Conservation (phyloP, 2,113 vertebrate genomes). For the Mastomys natalensis region DNA sequence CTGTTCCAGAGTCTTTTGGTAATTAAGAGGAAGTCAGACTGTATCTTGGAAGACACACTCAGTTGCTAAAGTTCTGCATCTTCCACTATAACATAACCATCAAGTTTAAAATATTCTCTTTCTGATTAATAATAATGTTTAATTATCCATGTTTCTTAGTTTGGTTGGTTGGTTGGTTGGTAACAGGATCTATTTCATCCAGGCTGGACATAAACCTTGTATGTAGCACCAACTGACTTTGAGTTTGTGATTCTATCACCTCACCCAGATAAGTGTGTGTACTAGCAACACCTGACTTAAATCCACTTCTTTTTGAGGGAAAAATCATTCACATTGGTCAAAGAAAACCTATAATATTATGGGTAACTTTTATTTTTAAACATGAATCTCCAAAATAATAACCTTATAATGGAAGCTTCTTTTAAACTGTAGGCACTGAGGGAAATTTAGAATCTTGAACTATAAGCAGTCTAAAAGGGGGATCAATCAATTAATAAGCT, state of each 20-base stretch:
- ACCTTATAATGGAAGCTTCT: neutral
- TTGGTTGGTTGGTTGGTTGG: neutral
- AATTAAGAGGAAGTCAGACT: conserved; percentile 58
- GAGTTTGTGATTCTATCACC: neutral
- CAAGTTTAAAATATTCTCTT: conserved; percentile 53
- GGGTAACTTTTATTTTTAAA: conserved; percentile 74
- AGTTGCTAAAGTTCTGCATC: neutral
- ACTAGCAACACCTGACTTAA: conserved; percentile 44
- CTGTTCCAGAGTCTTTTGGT: neutral
- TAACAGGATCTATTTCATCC: neutral
- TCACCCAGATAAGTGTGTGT: neutral
- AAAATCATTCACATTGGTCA: conserved; percentile 62
- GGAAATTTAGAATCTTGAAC: conserved; percentile 26
- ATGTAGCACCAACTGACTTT: neutral
- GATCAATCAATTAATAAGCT: neutral
- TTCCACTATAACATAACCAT: conserved; percentile 43
- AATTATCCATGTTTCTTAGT: conserved; percentile 55
- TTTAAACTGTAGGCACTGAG: conserved; percentile 15
- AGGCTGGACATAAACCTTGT: neutral
- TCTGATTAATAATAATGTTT: conserved; percentile 66
- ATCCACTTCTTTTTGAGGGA: conserved; percentile 65
- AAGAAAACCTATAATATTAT: conserved; percentile 65
- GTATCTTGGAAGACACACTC: neutral
- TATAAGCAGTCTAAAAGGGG: neutral
- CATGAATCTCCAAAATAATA: conserved; percentile 55